Percentiles rank a stretch among this genome's conserved stretches.
phyloP scores from a whole-genome alignment of 2,888 invertebrate genomes.

The Parnassius smintheus region DNA sequence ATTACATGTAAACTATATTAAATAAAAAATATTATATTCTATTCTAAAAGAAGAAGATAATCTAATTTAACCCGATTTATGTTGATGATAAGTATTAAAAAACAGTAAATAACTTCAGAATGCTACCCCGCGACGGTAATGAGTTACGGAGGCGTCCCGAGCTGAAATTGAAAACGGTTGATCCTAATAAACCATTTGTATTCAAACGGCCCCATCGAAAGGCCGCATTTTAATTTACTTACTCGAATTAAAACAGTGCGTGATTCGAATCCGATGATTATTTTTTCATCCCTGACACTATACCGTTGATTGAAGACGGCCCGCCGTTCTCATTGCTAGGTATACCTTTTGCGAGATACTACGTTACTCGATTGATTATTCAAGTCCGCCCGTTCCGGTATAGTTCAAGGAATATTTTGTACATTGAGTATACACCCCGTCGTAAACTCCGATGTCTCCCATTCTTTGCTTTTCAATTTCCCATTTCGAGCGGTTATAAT shows the following conservation, averaged over 20 bases:
- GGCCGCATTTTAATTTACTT: conserved; percentile 80
- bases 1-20: too few species aligned
- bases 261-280: conserved; percentile 71
- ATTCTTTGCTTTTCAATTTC: conserved; percentile 51
- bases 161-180: conserved; percentile 62
- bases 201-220: conserved; percentile 63
- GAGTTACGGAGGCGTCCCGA: conserved; percentile 52
- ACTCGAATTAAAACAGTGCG: conserved; percentile 77
- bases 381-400: conserved; percentile 39
- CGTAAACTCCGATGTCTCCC: conserved; percentile 52
- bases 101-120: conserved; percentile 61
- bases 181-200: conserved; percentile 75
- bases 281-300: conserved; percentile 52
- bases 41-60: neutral
- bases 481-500: conserved; percentile 26
- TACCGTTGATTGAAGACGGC: conserved; percentile 73
- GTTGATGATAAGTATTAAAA: conserved; percentile 58
- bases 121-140: conserved; percentile 55
- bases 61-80: conserved; percentile 55
- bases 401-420: conserved; percentile 53
- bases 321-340: conserved; percentile 52
- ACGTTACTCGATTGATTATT: conserved; percentile 33
- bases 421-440: conserved; percentile 56
- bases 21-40: too few species aligned
- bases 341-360: conserved; percentile 35